phyloP scores from a whole-genome alignment of 2,797 vertebrate species.

The Oryzias sinensis region DNA sequence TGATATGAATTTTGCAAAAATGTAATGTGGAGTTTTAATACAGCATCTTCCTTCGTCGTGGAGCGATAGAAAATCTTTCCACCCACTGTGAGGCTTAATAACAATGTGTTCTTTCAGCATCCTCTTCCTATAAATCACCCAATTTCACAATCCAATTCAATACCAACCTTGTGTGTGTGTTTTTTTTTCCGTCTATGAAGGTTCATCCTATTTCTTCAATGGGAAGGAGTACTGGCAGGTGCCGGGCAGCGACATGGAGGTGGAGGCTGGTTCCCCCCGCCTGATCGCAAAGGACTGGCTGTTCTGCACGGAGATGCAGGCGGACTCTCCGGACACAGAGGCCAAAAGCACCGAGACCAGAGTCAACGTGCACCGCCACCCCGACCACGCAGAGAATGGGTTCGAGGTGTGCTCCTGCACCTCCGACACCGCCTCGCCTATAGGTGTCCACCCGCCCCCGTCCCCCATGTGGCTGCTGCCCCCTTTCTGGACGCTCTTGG shows the following conservation, averaged over 20 bases:
- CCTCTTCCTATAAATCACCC: constrained; percentile 2
- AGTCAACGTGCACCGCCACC: constrained; percentile 73
- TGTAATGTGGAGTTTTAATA: constrained; percentile 21
- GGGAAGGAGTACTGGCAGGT: constrained; percentile 86
- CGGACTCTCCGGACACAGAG: constrained; percentile 73
- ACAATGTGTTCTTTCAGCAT: constrained; percentile 2
- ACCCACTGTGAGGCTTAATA: neutral
- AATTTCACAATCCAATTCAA: constrained; percentile 1
- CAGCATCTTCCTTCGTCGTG: constrained; percentile 10
- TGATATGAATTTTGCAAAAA: constrained; percentile 10
- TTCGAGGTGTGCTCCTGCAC: constrained; percentile 93
- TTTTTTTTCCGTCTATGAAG: constrained; percentile 15
- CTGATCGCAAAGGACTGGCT: constrained; percentile 92
- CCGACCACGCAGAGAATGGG: constrained; percentile 84
- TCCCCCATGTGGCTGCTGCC: constrained; percentile 62
- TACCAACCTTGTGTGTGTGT: neutral
- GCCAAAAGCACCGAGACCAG: constrained; percentile 71
- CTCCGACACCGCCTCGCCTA: constrained; percentile 70
- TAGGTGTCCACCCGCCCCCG: constrained; percentile 34
- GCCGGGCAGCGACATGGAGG: constrained; percentile 84
- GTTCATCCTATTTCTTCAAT: constrained; percentile 92
- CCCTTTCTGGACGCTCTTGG: constrained; percentile 63
- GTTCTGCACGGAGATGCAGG: constrained; percentile 84
- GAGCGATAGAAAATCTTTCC: constrained; percentile 5
- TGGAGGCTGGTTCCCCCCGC: constrained; percentile 83